Evolutionary conservation across 2,797 vertebrate genomes (phyloP).

Genomic region (Luscinia megarhynchos): DNA sequence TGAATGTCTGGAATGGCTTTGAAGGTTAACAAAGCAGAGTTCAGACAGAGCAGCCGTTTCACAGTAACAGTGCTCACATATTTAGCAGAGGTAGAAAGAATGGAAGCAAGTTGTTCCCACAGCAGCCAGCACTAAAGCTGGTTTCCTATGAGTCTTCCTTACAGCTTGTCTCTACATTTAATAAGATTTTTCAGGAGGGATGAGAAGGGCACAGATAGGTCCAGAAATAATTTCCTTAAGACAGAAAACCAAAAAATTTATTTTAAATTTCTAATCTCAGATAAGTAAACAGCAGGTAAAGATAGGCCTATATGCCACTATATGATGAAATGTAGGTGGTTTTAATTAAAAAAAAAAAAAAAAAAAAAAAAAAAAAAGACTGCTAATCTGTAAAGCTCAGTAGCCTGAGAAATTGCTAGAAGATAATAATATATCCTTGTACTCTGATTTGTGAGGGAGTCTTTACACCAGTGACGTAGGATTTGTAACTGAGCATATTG

Average conservation of each 20-base stretch:
- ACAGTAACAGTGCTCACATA: neutral
- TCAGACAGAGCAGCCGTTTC: neutral
- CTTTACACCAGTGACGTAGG: neutral
- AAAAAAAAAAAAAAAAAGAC: neutral
- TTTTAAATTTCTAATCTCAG: neutral
- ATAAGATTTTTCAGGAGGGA: neutral
- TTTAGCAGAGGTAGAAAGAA: neutral
- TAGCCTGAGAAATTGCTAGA: conserved; percentile 23
- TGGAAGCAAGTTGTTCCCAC: neutral
- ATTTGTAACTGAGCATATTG: conserved; percentile 56
- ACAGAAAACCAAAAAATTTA: neutral
- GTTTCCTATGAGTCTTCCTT: neutral
- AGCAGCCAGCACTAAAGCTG: neutral
- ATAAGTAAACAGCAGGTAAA: neutral
- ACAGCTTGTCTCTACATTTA: neutral
- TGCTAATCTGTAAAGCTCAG: neutral
- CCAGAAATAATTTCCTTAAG: neutral
- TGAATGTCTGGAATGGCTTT: neutral
- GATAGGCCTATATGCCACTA: neutral
- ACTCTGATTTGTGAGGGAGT: neutral
- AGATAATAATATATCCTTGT: neutral
- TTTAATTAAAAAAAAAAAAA: neutral
- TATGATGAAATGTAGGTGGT: neutral
- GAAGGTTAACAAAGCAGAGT: neutral
- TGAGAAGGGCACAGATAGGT: neutral